A percentile compares a stretch with the other conserved stretches of the same genome.
phyloP scores from a whole-genome alignment of 2,797 vertebrate genomes.

The Rousettus madagascariensis region DNA sequence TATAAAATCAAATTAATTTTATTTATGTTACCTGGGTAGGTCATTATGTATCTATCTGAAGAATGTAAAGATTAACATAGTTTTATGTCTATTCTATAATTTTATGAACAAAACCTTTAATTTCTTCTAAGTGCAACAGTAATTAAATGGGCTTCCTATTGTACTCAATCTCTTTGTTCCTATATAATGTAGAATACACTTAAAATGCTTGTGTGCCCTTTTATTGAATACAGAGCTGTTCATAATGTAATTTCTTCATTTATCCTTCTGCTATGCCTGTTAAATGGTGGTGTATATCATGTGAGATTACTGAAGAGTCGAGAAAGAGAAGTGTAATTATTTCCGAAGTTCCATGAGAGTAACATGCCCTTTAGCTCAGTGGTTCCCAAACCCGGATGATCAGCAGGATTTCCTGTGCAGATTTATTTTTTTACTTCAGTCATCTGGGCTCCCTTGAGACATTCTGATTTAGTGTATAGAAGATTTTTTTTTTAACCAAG shows the following conservation, averaged over 20 bases:
- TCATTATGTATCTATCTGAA: background rate
- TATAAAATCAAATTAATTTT: slow-evolving; percentile 53
- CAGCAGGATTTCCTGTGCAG: slow-evolving; percentile 19
- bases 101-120: slow-evolving; percentile 54
- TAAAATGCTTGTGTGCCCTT: slow-evolving; percentile 52
- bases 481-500: background rate
- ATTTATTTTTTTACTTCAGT: background rate
- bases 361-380: background rate
- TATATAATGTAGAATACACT: slow-evolving; percentile 35
- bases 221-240: slow-evolving; percentile 41
- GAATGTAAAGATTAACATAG: slow-evolving; percentile 58
- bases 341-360: slow-evolving; percentile 32
- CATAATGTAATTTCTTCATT: slow-evolving; percentile 35
- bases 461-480: background rate
- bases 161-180: slow-evolving; percentile 58
- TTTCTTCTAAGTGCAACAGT: slow-evolving; percentile 56
- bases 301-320: background rate
- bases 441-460: background rate
- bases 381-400: background rate
- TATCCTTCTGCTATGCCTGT: slow-evolving; percentile 22
- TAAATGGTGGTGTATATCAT: background rate
- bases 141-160: slow-evolving; percentile 63
- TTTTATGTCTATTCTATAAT: slow-evolving; percentile 58
- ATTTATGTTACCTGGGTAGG: slow-evolving; percentile 43
- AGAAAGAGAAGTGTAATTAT: slow-evolving; percentile 39